Evolutionary conservation across 2,797 vertebrate species (phyloP), one percentile per base, ranked within the genome.

Genomic region (Hybognathus amarus): DNA sequence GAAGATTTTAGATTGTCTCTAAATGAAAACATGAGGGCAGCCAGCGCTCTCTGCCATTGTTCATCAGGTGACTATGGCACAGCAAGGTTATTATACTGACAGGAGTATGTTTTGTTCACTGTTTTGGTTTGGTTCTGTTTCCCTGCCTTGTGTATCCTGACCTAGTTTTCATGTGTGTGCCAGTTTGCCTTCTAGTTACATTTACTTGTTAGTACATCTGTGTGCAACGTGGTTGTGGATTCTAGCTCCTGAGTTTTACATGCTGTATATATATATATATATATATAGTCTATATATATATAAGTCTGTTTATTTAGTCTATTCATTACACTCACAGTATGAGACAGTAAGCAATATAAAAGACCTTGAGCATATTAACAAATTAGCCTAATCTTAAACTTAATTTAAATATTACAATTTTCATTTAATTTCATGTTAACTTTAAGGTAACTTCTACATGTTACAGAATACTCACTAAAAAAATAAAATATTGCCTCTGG

Each of bases 1-100:
- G 92, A 91, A 95, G 94, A 93, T 83, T 94, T 92, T 89, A 94
- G 95, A 96, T 95, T 95, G 94, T 94, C 91, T 93, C 86, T 91
- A 93, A 85, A 87, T 45, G 92, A 91, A 69, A 66, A 79, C 36
- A 68, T 61, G 40, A 56, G 80, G 54, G 15, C n/a, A 38, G 56
- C 10, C 5, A 75, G 78, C 61, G 24, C 27, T 67, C 69, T 76
- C 61, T 59, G 78, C 83, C 79, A 75, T 77, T 30, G 56, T n/a
- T 38, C 0, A 61, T 42, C 63, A 66, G 17, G 15, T 56, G 61
- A 56, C 50, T 1, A 38, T 70, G 27, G 42, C 45, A 40, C 17
- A 24, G 45, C 61, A 59, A 71, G 8, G 42, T 30, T 70, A 63
- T 17, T 30, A 17, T 52, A 52, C 17, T 18, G 15, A 20, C 50